These are phyloP conservation scores for Microchirus variegatus DNA, from an alignment of 2,797 vertebrate genomes.

Conservation along the genomic window DNA sequence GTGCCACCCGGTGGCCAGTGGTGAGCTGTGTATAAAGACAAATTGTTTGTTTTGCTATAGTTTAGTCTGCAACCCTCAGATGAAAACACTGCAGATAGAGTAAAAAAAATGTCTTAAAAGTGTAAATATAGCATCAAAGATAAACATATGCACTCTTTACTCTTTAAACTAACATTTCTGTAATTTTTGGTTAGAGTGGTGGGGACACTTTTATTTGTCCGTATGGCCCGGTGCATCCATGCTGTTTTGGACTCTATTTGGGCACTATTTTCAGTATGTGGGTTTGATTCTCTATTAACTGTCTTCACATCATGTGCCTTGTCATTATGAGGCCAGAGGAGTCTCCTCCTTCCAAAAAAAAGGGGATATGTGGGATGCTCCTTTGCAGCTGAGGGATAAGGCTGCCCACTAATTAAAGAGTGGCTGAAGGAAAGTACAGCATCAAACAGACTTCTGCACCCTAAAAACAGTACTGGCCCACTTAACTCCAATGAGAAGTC, in stretches of 20 bases:
- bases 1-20: conserved; percentile 89
- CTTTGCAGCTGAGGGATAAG: conserved; percentile 65
- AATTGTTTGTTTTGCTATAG: neutral
- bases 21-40: conserved; percentile 81
- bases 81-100: no score
- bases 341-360: conserved; percentile 68
- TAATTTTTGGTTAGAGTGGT: no score
- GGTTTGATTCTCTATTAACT: conserved; percentile 73
- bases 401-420: conserved; percentile 78
- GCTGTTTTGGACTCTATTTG: conserved; percentile 61
- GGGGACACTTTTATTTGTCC: no score
- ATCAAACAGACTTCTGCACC: conserved; percentile 67
- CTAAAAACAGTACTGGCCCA: conserved; percentile 58
- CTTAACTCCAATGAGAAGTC: conserved; percentile 47
- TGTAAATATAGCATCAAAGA: no score
- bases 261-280: conserved; percentile 69
- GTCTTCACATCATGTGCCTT: conserved; percentile 69
- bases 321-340: conserved; percentile 77
- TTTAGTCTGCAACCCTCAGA: no score
- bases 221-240: neutral
- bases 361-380: conserved; percentile 64
- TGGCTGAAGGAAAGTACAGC: conserved; percentile 69
- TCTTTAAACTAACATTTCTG: no score
- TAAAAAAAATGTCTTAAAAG: no score
- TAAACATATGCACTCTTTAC: no score